Evolutionary conservation across 1,140 invertebrate genomes (phyloP), one percentile per base, ranked within the genome.

Genomic region (Sweltsa coloradensis): DNA sequence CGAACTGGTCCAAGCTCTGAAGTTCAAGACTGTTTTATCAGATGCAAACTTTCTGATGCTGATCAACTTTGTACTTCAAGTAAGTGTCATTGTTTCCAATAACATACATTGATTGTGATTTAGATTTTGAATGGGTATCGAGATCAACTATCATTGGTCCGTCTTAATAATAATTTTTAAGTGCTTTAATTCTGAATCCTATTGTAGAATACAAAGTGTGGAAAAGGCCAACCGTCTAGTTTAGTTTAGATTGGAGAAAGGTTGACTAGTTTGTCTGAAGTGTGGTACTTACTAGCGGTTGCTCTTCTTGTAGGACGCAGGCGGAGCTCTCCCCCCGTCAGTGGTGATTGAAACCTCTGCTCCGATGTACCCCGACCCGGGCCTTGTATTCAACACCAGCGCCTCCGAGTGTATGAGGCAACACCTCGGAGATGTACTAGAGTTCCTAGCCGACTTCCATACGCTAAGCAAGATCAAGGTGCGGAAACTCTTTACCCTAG

Each of bases 381-480:
- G 66, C 3, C 70, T 73, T 3, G 62, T 71, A 49, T 74, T 85
- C 43, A 85, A 82, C 51, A 94, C 89, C 1, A 89, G 85, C 58
- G 84, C 89, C 2, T 83, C 88, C 0, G 96, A 99, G 64, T 93
- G 89, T 59, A 83, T 98, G 76, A 73, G 87, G 41, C 85, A 85
- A 50, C 87, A 97, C 61, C 72, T 98, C 5, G 78, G 77, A n/a
- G 96, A 99, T 65, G 83, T 92, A 44, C 71, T 98, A 13, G 95
- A 99, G 42, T 96, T 99, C 62, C 74, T 99, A 50, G 81, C 88
- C 9, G 96, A 99, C 65, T 87, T 97, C 55, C 93, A 99, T 60
- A 91, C 94, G 0, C 75, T 98, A 34, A 91, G 84, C 45, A 97
- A 96, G 75, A 83, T 99, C 22, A 98, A 98, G 78, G 90, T n/a